phyloP scores from a whole-genome alignment of 2,113 vertebrate genomes.

The Cyprinodon tularosa region DNA sequence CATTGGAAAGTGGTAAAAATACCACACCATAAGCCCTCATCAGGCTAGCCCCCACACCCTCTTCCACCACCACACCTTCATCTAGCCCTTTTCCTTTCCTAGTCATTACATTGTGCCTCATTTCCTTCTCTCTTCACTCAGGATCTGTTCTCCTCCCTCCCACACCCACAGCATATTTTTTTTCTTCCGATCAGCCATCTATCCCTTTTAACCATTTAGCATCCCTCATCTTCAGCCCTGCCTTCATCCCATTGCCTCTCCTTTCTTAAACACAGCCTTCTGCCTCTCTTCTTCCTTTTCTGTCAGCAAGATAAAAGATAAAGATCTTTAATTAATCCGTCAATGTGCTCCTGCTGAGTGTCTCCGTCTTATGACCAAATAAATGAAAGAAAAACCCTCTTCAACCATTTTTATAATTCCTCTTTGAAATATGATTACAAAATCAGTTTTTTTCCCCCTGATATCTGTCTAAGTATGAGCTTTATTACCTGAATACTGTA shows the following conservation, averaged over 20 bases:
- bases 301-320: constrained; percentile 65
- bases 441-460: constrained; percentile 22
- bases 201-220: constrained; percentile 34
- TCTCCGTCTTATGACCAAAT: constrained; percentile 42
- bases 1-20: constrained; percentile 49
- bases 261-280: constrained; percentile 24
- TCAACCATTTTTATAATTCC: constrained; percentile 58
- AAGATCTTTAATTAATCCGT: constrained; percentile 78
- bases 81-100: constrained; percentile 22
- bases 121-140: constrained; percentile 34
- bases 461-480: constrained; percentile 25
- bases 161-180: constrained; percentile 22
- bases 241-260: constrained; percentile 27
- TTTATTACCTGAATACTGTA: constrained; percentile 15
- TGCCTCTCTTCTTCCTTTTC: constrained; percentile 37
- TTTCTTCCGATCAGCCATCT: constrained; percentile 28
- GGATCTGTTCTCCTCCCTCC: constrained; percentile 16
- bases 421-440: constrained; percentile 42
- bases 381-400: constrained; percentile 29
- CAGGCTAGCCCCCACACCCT: neutral
- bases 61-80: constrained; percentile 7
- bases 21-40: constrained; percentile 32
- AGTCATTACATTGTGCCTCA: constrained; percentile 29
- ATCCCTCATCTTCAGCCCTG: constrained; percentile 28
- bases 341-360: constrained; percentile 59